Evolutionary conservation across 2,888 invertebrate genomes (phyloP).

Genomic region (Bedellia somnulentella): DNA sequence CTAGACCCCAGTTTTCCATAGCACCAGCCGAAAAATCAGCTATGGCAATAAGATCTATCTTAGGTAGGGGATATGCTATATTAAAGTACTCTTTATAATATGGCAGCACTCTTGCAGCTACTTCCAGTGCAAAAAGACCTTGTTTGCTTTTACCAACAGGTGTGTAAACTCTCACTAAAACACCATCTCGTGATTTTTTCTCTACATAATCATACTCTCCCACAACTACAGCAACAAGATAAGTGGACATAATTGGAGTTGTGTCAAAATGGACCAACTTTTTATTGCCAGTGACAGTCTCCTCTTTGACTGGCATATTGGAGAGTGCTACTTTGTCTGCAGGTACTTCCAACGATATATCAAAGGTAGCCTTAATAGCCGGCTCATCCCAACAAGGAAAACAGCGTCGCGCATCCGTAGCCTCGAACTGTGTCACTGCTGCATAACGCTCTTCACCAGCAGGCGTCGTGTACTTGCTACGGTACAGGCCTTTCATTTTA

Average conservation of each 20-base stretch:
- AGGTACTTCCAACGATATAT: constrained; percentile 82
- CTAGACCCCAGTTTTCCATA: constrained; percentile 98
- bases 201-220: constrained; percentile 96
- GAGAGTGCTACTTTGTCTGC: constrained; percentile 83
- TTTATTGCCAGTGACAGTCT: constrained; percentile 40
- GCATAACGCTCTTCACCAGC: constrained; percentile 78
- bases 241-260: constrained; percentile 94
- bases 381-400: constrained; percentile 99
- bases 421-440: constrained; percentile 91
- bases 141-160: constrained; percentile 91
- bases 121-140: constrained; percentile 88
- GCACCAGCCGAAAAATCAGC: constrained; percentile 94
- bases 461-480: constrained; percentile 79
- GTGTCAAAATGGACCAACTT: constrained; percentile 72
- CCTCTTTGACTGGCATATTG: constrained; percentile 79
- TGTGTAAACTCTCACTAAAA: constrained; percentile 80
- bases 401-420: constrained; percentile 87
- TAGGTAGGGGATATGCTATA: constrained; percentile 92
- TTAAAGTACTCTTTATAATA: constrained; percentile 95
- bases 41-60: constrained; percentile 95
- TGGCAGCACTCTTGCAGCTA: constrained; percentile 88
- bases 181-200: constrained; percentile 78
- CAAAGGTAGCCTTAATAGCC: constrained; percentile 92
- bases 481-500: constrained; percentile 94
- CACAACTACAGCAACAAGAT: constrained; percentile 90